Conservation (phyloP, 2,888 invertebrate genomes). For the Tolmerus cingulatus region DNA sequence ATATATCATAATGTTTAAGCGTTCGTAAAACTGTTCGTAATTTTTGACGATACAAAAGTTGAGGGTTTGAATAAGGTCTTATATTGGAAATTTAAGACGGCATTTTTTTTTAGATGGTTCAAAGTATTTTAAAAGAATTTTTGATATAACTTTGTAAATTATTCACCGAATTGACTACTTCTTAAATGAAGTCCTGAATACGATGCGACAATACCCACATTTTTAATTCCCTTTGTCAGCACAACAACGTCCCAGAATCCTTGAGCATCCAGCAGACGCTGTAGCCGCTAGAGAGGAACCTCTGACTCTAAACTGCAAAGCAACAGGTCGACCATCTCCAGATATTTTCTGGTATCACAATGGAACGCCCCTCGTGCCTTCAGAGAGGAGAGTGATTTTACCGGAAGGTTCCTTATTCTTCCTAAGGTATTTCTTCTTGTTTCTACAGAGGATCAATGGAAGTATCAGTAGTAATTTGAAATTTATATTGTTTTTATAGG, state of each 20-base stretch:
- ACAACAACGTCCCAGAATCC: constrained; percentile 54
- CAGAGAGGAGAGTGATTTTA: constrained; percentile 53
- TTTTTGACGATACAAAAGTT: no score
- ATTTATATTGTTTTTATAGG: constrained; percentile 44
- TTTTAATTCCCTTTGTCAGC: constrained; percentile 43
- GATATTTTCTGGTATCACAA: constrained; percentile 55
- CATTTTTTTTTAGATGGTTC: no score
- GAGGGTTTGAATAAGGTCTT: no score
- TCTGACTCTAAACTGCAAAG: constrained; percentile 55
- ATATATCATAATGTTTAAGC: no score
- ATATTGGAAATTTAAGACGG: no score
- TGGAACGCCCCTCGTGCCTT: constrained; percentile 54
- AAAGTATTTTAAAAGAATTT: no score
- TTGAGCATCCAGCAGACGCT: constrained; percentile 55
- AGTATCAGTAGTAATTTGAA: not conserved
- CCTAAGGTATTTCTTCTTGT: constrained; percentile 51
- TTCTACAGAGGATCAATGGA: not conserved
- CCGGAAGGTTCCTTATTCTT: constrained; percentile 55
- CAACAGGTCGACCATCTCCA: constrained; percentile 54
- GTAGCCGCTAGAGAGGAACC: constrained; percentile 55
- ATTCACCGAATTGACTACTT: no score
- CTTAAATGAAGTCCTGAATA: no score
- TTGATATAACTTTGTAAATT: no score
- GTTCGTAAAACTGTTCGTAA: no score
- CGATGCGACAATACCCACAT: no score